These are phyloP conservation scores for Phrynosoma platyrhinos DNA, from an alignment of 2,113 vertebrate genomes.

Conservation along the genomic window DNA sequence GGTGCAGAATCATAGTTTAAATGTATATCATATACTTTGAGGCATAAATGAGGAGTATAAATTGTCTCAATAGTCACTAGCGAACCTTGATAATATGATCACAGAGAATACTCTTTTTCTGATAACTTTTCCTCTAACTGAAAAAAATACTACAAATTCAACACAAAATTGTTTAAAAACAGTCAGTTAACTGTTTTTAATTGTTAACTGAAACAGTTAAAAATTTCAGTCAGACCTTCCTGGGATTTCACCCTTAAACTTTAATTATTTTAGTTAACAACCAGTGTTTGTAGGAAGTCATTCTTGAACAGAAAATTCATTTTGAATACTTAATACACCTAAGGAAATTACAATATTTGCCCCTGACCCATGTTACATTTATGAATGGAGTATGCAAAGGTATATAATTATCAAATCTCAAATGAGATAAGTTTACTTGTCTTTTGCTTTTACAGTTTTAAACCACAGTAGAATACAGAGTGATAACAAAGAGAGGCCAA, in stretches of 20 bases:
- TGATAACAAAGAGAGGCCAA: slow-evolving; percentile 58
- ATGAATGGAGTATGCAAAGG: slow-evolving; percentile 33
- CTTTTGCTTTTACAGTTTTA: slow-evolving; percentile 39
- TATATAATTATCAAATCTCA: neutral
- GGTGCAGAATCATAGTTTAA: neutral
- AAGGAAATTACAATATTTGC: slow-evolving; percentile 8
- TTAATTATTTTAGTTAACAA: slow-evolving; percentile 19
- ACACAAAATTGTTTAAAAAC: neutral
- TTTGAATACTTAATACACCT: slow-evolving; percentile 11
- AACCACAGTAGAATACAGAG: slow-evolving; percentile 26
- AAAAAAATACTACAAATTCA: neutral
- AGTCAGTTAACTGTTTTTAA: too few species aligned
- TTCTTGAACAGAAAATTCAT: slow-evolving; percentile 14
- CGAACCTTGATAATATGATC: neutral
- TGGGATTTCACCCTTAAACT: neutral
- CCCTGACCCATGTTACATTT: slow-evolving; percentile 19
- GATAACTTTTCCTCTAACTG: neutral
- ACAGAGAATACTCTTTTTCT: neutral
- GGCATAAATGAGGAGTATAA: neutral
- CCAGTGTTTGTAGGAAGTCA: neutral
- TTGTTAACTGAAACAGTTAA: too few species aligned
- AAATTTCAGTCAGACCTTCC: neutral
- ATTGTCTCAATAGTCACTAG: neutral
- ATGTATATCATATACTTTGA: neutral
- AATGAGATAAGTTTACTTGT: slow-evolving; percentile 21